A percentile compares a stretch with the other conserved stretches of the same genome.
Conservation (phyloP, 2,797 vertebrate species). For the Eidolon dupreanum region DNA sequence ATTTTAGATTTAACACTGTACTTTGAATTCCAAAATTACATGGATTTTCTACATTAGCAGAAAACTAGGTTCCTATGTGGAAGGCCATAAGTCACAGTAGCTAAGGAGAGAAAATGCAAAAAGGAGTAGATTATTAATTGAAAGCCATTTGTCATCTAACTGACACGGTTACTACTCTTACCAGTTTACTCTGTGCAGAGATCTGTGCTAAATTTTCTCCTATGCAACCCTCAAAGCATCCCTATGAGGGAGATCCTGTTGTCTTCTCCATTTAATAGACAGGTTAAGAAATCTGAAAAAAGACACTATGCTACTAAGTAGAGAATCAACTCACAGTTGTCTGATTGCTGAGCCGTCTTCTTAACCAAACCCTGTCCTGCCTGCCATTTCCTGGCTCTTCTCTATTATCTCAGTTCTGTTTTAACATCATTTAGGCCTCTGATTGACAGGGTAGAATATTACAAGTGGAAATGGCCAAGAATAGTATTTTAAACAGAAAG, state of each 20-base stretch:
- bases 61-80: background rate
- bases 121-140: background rate
- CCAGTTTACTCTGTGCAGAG: background rate
- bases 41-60: background rate
- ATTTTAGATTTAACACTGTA: background rate
- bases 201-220: background rate
- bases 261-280: background rate
- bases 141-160: background rate
- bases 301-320: background rate
- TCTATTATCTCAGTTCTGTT: background rate
- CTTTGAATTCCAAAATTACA: background rate
- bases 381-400: background rate
- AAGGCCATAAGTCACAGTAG: background rate
- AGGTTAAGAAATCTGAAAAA: background rate
- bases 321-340: background rate
- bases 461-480: background rate
- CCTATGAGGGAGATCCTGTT: background rate
- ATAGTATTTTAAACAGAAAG: background rate
- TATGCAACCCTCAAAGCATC: background rate
- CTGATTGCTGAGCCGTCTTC: background rate
- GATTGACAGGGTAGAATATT: background rate
- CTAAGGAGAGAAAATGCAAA: background rate
- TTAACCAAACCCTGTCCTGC: background rate
- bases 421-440: background rate
- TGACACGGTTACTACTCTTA: background rate